These are phyloP conservation scores for Leptopterna dolabrata DNA, from an alignment of 2,888 invertebrate species.

Conservation along the genomic window DNA sequence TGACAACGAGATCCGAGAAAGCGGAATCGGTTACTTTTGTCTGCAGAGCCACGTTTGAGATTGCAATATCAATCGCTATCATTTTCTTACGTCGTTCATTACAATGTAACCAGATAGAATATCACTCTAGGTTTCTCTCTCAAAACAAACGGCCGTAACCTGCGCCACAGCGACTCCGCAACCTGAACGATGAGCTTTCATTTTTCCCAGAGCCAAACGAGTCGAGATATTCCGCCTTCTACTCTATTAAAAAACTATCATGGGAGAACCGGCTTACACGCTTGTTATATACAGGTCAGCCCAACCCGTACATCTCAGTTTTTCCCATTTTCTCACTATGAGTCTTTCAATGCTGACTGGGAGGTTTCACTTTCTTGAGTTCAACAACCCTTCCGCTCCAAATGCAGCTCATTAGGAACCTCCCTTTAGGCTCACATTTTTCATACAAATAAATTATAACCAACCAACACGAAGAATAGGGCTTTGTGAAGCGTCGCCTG, in stretches of 20 bases:
- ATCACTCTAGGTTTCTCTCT: not conserved
- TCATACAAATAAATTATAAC: no score
- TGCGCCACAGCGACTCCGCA: not conserved
- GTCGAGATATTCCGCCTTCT: not conserved
- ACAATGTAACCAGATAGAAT: not conserved
- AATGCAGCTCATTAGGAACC: no score
- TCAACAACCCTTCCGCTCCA: not conserved
- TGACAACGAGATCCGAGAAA: not conserved
- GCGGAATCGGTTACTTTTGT: not conserved
- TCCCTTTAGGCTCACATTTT: no score
- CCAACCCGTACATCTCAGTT: not conserved
- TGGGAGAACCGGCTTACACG: not conserved
- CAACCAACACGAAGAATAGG: no score
- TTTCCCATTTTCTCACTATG: not conserved
- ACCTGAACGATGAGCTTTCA: slow-evolving; percentile 1
- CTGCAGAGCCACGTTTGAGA: not conserved
- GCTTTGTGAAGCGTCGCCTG: no score
- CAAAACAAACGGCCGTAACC: not conserved
- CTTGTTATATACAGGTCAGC: not conserved
- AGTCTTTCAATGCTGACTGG: not conserved
- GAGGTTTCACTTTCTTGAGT: not conserved
- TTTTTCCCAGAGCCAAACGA: not conserved
- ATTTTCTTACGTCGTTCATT: not conserved
- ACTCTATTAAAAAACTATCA: not conserved
- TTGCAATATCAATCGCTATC: slow-evolving; percentile 3